Percentiles rank a stretch among this genome's conserved stretches.
These are phyloP conservation scores for Neodiprion lecontei DNA, from an alignment of 1,140 invertebrate species.

Conservation along the genomic window DNA sequence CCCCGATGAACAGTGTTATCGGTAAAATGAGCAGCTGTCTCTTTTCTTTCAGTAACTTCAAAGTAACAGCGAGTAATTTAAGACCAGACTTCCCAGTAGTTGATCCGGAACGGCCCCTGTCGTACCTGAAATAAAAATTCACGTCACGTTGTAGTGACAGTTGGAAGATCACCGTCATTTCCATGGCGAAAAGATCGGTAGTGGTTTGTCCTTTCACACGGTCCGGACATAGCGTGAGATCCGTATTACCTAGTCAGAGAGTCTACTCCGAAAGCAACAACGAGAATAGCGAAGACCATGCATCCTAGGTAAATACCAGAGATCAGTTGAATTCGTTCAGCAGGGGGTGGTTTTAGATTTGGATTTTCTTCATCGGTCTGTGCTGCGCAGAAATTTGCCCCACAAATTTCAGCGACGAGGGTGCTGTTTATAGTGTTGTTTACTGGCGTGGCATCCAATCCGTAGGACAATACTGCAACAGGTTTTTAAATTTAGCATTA, in stretches of 20 bases:
- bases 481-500: background rate
- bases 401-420: constrained; percentile 67
- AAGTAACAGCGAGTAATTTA: constrained; percentile 77
- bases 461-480: constrained; percentile 56
- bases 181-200: too few species aligned
- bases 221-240: too few species aligned
- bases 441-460: constrained; percentile 35
- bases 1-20: constrained; percentile 92
- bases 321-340: constrained; percentile 77
- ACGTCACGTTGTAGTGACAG: too few species aligned
- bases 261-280: constrained; percentile 85
- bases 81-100: constrained; percentile 62
- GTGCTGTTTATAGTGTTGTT: constrained; percentile 46
- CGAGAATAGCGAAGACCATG: constrained; percentile 75
- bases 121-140: constrained; percentile 48
- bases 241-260: constrained; percentile 73
- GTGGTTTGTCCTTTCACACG: too few species aligned
- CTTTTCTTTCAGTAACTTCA: constrained; percentile 76
- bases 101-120: constrained; percentile 51
- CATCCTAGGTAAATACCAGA: constrained; percentile 84
- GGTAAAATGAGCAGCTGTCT: constrained; percentile 87
- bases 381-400: constrained; percentile 76
- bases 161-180: too few species aligned
- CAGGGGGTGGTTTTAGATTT: constrained; percentile 72
- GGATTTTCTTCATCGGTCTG: constrained; percentile 63